Evolutionary conservation across 2,888 invertebrate genomes (phyloP), one percentile per base, ranked within the genome.

Genomic region (Drymonia ruficornis): DNA sequence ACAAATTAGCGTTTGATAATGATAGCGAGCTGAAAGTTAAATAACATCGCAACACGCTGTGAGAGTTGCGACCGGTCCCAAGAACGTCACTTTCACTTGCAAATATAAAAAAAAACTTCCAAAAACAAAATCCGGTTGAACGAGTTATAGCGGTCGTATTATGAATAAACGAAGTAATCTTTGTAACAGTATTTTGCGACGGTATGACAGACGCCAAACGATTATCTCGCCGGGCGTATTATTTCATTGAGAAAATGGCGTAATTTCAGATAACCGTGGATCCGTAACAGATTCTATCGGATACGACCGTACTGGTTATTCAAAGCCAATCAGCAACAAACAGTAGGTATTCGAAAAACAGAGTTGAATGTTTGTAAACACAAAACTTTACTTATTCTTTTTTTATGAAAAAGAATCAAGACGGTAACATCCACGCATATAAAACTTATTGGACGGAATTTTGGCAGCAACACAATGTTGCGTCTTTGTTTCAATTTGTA

Each of bases 71-170:
- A 81, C 86, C 69, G 84, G 87, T 87, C 85, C 62, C 66, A 71
- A 78, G 80, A 86, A 84, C 83, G 80, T 63, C 66, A 89, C 91
- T 91, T 91, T 91, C 91, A 89, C 91, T 86, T 61, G 54, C 63
- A 70, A 58, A 55, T 53, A 59, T 56, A 55, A 60, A 66, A 75
- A 78, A 82, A 81, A 80, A 78, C 73, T 74, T 72, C 69, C 78
- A 76, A 70, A 86, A 84, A 76, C 65, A 53, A 84, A 80, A 84
- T 86, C 89, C 88, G 88, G 87, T 83, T 83, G 65, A 70, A 71
- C 77, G 61, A 65, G 70, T 65, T 63, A 55, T 56, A 31, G 52
- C 23, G 48, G 63, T 72, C 65, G 68, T 63, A 61, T 78, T 79
- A 72, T 72, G 66, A 71, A 74, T 65, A 67, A 53, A 55, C 46